Conservation (phyloP, 2,888 invertebrate genomes). For the Andrena hattorfiana region DNA sequence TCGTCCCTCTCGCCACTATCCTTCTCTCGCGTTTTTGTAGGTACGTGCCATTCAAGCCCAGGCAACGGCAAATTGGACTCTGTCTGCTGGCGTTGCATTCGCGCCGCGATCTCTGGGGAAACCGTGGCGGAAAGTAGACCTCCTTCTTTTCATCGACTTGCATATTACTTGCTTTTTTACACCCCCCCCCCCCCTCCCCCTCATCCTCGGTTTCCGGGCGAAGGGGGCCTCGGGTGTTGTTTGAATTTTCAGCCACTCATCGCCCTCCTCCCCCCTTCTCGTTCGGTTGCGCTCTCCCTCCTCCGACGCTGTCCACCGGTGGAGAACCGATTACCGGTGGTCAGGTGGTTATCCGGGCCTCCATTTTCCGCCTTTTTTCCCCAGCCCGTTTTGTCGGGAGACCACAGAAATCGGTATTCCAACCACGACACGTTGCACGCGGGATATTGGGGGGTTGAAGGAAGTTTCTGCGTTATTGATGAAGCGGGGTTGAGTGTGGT, state of each 20-base stretch:
- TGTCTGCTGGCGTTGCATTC: slow-evolving; percentile 41
- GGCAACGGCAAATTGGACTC: slow-evolving; percentile 50
- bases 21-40: slow-evolving; percentile 17
- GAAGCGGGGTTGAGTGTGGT: background rate
- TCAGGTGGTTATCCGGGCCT: background rate
- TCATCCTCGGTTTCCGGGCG: background rate
- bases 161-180: background rate
- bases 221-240: slow-evolving; percentile 19
- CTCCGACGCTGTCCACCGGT: background rate
- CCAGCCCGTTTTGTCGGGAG: background rate
- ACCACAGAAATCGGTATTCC: slow-evolving; percentile 19
- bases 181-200: background rate
- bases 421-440: background rate
- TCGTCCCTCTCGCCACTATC: background rate
- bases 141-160: slow-evolving; percentile 33
- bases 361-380: background rate
- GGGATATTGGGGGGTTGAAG: background rate
- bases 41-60: slow-evolving; percentile 31
- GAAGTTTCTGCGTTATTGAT: slow-evolving; percentile 1
- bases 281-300: background rate
- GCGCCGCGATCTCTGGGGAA: slow-evolving; percentile 30
- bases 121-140: background rate
- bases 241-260: slow-evolving; percentile 33
- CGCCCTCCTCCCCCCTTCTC: no score
- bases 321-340: background rate